A percentile compares a stretch with the other conserved stretches of the same genome.
These are phyloP conservation scores for Eristalinus sepulchralis DNA, from an alignment of 2,888 invertebrate genomes.

Conservation along the genomic window DNA sequence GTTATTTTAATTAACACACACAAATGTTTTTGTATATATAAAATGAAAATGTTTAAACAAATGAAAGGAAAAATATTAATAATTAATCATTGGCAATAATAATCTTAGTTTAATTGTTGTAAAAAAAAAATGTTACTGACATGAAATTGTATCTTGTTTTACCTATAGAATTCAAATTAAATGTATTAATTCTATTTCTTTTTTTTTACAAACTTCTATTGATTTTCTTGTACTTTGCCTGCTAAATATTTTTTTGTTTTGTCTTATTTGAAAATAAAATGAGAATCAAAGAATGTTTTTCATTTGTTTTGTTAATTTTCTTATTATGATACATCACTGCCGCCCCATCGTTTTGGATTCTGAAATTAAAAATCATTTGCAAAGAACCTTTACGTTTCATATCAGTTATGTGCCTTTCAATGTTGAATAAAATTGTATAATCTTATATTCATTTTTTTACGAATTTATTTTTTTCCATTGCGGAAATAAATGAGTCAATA, in stretches of 20 bases:
- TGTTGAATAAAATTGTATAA: background rate
- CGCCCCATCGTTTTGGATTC: constrained; percentile 27
- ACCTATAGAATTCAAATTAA: background rate
- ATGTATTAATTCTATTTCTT: background rate
- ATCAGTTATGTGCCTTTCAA: constrained; percentile 52
- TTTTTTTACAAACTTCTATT: constrained; percentile 19
- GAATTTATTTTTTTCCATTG: background rate
- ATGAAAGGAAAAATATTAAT: constrained; percentile 4
- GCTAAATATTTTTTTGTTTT: background rate
- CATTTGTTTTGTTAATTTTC: constrained; percentile 15
- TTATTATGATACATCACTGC: constrained; percentile 59
- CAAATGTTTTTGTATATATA: constrained; percentile 57
- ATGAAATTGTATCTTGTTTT: constrained; percentile 21
- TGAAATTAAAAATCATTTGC: constrained; percentile 28
- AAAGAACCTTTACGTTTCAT: constrained; percentile 36
- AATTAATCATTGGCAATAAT: constrained; percentile 67
- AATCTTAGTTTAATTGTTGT: constrained; percentile 64
- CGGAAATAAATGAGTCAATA: background rate
- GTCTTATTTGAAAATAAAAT: constrained; percentile 38
- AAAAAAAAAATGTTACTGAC: constrained; percentile 34
- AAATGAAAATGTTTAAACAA: constrained; percentile 8
- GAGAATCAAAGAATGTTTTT: constrained; percentile 8
- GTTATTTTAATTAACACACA: constrained; percentile 37
- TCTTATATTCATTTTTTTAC: background rate
- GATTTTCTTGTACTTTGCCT: constrained; percentile 1